phyloP scores from a whole-genome alignment of 2,888 invertebrate genomes.

The Brachylomia viminalis region DNA sequence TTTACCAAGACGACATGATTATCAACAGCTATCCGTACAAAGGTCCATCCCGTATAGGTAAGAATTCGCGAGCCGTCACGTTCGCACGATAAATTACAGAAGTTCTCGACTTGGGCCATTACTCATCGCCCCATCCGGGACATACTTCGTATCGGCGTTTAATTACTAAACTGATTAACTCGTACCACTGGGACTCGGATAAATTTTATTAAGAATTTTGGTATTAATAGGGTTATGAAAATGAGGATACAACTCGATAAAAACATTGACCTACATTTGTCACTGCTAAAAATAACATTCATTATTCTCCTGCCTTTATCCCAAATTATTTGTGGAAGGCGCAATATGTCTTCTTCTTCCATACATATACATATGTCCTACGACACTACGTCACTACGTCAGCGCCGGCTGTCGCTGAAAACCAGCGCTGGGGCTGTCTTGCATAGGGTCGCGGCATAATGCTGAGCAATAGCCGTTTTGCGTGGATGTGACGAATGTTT shows the following conservation, averaged over 20 bases:
- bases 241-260: constrained; percentile 1
- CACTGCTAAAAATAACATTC: background rate
- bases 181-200: constrained; percentile 47
- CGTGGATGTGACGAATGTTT: no score
- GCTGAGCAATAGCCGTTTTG: no score
- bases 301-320: no score
- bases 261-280: background rate
- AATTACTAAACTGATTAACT: constrained; percentile 68
- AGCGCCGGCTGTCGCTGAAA: no score
- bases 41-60: constrained; percentile 52
- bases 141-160: constrained; percentile 68
- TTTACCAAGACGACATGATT: constrained; percentile 58
- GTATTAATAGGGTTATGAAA: constrained; percentile 15
- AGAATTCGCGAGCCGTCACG: constrained; percentile 70
- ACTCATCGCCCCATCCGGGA: constrained; percentile 68
- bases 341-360: no score
- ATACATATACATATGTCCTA: no score
- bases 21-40: constrained; percentile 50
- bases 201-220: constrained; percentile 54
- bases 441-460: no score
- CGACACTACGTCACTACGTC: no score
- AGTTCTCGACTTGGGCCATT: constrained; percentile 68
- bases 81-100: constrained; percentile 70
- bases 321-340: no score
- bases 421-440: no score